Conservation (phyloP, 2,888 invertebrate species). For the Cyrtodaria siliqua region DNA sequence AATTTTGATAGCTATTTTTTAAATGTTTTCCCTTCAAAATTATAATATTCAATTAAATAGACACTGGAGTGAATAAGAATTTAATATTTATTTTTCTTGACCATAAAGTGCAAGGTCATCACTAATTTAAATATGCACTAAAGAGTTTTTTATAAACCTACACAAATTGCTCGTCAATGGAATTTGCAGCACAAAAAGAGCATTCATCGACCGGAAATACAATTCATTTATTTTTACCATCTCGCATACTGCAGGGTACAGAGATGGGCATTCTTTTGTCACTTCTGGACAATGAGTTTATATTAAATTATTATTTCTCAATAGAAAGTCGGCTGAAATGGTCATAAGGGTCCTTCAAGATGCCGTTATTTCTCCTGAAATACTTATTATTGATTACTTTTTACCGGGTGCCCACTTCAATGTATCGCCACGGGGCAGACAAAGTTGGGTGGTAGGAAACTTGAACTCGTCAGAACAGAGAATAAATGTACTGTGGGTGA, state of each 20-base stretch:
- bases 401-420: too few species aligned
- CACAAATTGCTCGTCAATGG: neutral
- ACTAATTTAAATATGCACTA: constrained; percentile 22
- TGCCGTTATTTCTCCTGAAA: neutral
- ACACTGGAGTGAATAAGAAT: constrained; percentile 19
- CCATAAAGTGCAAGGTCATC: constrained; percentile 13
- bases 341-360: constrained; percentile 22
- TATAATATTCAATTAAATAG: constrained; percentile 13
- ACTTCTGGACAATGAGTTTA: constrained; percentile 26
- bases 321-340: constrained; percentile 27
- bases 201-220: constrained; percentile 21
- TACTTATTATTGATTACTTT: too few species aligned
- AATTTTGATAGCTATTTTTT: too few species aligned
- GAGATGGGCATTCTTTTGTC: constrained; percentile 23
- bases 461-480: too few species aligned
- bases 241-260: neutral
- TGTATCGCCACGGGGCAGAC: too few species aligned
- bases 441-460: too few species aligned
- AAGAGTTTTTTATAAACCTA: constrained; percentile 4
- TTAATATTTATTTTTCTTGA: constrained; percentile 32
- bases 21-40: too few species aligned
- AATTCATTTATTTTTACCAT: constrained; percentile 43
- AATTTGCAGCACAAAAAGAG: constrained; percentile 6
- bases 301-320: constrained; percentile 44
- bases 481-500: too few species aligned